Percentiles rank a stretch among this genome's conserved stretches.
phyloP scores from a whole-genome alignment of 2,888 invertebrate species.

The Corythucha ciliata region DNA sequence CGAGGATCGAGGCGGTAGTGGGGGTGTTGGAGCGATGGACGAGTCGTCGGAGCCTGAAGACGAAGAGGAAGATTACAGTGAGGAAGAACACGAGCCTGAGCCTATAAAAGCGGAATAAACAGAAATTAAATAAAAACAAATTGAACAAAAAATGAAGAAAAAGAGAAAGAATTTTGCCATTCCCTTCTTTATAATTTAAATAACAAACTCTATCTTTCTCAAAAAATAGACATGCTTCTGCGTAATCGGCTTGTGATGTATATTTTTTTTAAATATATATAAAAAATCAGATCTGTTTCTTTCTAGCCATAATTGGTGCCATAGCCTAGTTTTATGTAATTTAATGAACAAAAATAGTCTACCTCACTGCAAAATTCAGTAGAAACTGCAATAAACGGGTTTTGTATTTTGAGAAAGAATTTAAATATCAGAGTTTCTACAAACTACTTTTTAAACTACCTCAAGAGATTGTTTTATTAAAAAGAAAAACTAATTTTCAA shows the following conservation, averaged over 20 bases:
- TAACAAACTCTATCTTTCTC: constrained; percentile 1
- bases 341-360: constrained; percentile 9
- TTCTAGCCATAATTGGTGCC: background rate
- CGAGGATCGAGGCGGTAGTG: constrained; percentile 46
- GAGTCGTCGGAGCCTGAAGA: constrained; percentile 48
- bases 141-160: background rate
- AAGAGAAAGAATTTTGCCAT: background rate
- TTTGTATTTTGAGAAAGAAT: constrained; percentile 20
- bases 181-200: background rate
- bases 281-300: background rate
- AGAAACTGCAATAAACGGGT: constrained; percentile 24
- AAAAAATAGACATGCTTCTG: constrained; percentile 2
- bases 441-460: background rate
- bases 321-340: constrained; percentile 6
- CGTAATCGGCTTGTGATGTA: background rate
- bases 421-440: too few relatives aligned
- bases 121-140: background rate
- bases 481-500: constrained; percentile 18
- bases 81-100: constrained; percentile 45
- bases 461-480: constrained; percentile 9
- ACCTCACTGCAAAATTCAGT: constrained; percentile 17
- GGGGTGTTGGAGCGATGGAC: too few relatives aligned
- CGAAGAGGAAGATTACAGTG: constrained; percentile 49
- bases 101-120: constrained; percentile 43
- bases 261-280: background rate